These are phyloP conservation scores for Melinopterus prodromus DNA, from an alignment of 2,888 invertebrate genomes.

Conservation along the genomic window DNA sequence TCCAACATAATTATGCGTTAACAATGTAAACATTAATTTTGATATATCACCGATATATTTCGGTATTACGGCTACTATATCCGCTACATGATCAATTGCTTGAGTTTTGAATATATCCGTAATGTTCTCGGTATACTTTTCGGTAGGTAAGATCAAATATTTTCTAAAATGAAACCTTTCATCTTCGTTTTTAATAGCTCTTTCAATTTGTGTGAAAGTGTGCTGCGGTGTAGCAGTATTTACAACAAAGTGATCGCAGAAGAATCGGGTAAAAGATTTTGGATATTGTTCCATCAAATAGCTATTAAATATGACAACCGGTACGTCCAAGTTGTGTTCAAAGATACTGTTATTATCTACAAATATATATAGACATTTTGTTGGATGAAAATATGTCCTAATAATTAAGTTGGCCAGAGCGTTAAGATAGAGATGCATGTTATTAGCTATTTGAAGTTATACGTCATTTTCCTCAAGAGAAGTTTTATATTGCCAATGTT, in stretches of 20 bases:
- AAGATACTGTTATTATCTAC: constrained; percentile 17
- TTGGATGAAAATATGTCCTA: constrained; percentile 24
- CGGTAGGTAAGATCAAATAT: constrained; percentile 29
- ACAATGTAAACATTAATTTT: constrained; percentile 22
- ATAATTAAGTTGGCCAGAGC: constrained; percentile 28
- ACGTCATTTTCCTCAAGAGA: neutral
- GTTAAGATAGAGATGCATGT: constrained; percentile 22
- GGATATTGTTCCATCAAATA: constrained; percentile 11
- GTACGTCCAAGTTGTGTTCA: constrained; percentile 18
- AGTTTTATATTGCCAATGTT: constrained; percentile 4
- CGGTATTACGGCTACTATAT: constrained; percentile 16
- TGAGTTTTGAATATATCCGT: constrained; percentile 25
- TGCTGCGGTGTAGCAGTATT: constrained; percentile 20
- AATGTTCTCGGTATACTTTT: constrained; percentile 7
- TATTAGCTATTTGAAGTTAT: neutral
- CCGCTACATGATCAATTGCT: constrained; percentile 26
- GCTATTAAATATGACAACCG: constrained; percentile 22
- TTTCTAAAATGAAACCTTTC: constrained; percentile 32
- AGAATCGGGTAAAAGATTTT: constrained; percentile 28
- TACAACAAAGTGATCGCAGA: constrained; percentile 31
- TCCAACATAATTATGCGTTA: constrained; percentile 33
- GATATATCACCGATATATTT: neutral
- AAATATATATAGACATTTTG: constrained; percentile 29
- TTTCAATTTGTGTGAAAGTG: constrained; percentile 31
- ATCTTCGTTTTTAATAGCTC: constrained; percentile 15